phyloP scores from a whole-genome alignment of 2,797 vertebrate species.

The Tangara arthus region DNA sequence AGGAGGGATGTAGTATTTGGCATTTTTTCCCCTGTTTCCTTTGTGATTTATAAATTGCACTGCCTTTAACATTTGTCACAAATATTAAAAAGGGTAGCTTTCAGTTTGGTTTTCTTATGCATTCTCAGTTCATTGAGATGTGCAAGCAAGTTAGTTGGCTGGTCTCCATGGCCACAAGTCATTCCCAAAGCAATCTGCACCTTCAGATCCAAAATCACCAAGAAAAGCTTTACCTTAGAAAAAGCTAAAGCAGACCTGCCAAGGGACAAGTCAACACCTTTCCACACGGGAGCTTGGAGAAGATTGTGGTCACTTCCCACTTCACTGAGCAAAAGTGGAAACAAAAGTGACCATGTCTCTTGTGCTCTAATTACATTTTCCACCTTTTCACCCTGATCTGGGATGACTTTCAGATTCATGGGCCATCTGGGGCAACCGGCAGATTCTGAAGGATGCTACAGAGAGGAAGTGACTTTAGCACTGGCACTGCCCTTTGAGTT shows the following conservation, averaged over 20 bases:
- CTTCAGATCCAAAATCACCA: neutral
- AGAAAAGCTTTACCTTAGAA: neutral
- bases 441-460: neutral
- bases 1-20: neutral
- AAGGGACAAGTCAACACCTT: slow-evolving; percentile 8
- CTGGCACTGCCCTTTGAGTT: neutral
- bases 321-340: neutral
- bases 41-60: neutral
- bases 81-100: neutral
- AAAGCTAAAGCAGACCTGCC: neutral
- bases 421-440: neutral
- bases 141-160: neutral
- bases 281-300: slow-evolving; percentile 1
- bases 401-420: neutral
- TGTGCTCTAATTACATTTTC: neutral
- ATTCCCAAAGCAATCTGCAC: neutral
- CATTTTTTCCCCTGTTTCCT: neutral
- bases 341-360: neutral
- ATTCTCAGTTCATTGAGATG: neutral
- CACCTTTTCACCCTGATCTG: neutral
- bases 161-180: neutral
- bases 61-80: slow-evolving; percentile 4
- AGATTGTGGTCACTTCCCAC: neutral
- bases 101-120: neutral
- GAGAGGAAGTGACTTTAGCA: neutral